Evolutionary conservation across 2,797 vertebrate genomes (phyloP).

Genomic region (Leptodactylus fallax): DNA sequence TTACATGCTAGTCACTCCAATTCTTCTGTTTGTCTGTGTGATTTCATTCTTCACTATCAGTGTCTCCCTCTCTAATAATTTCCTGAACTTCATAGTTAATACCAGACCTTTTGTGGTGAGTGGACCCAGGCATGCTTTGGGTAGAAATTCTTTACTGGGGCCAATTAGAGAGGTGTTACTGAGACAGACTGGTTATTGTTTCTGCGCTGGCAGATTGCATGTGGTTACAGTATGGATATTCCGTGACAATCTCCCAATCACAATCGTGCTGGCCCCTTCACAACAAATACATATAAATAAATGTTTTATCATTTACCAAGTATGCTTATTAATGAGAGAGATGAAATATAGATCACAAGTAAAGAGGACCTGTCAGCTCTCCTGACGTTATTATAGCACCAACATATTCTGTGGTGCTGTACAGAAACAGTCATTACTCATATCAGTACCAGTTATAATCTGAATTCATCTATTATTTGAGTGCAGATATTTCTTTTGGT

Average conservation of each 20-base stretch:
- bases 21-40: slow-evolving; percentile 32
- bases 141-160: slow-evolving; percentile 20
- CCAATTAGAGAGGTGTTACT: slow-evolving; percentile 34
- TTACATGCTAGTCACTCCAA: slow-evolving; percentile 30
- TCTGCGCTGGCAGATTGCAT: slow-evolving; percentile 13
- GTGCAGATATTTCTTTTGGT: too few relatives aligned
- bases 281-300: neutral
- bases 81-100: slow-evolving; percentile 36
- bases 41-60: slow-evolving; percentile 28
- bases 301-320: neutral
- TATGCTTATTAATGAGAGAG: neutral
- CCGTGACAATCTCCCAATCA: slow-evolving; percentile 17
- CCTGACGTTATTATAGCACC: too few relatives aligned
- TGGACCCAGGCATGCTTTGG: slow-evolving; percentile 34
- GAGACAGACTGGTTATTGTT: slow-evolving; percentile 27
- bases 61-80: slow-evolving; percentile 31
- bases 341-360: too few relatives aligned
- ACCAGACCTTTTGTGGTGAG: slow-evolving; percentile 19
- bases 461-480: too few relatives aligned
- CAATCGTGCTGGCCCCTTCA: neutral
- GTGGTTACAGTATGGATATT: slow-evolving; percentile 22
- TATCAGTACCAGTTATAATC: too few relatives aligned
- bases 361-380: too few relatives aligned
- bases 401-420: too few relatives aligned
- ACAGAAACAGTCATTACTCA: too few relatives aligned